These are phyloP conservation scores for Hirtodrosophila confusa DNA, from an alignment of 2,888 invertebrate species.

Conservation along the genomic window DNA sequence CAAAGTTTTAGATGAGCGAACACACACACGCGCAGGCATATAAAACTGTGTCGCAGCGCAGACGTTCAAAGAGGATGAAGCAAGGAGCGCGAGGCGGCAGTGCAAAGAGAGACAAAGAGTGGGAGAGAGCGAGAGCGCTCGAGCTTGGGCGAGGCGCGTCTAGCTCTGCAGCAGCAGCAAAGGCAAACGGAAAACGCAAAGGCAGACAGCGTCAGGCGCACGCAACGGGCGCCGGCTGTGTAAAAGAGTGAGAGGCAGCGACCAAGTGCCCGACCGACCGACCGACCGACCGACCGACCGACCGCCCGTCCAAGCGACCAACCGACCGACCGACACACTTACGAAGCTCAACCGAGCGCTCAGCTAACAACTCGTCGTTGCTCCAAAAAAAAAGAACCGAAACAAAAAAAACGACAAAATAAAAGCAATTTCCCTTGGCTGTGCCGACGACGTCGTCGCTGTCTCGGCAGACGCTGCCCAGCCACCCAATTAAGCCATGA, in stretches of 20 bases:
- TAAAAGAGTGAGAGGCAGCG: constrained; percentile 19
- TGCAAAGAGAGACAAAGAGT: neutral
- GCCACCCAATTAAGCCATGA: constrained; percentile 79
- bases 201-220: constrained; percentile 67
- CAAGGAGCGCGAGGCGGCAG: constrained; percentile 11
- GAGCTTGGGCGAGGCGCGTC: constrained; percentile 66
- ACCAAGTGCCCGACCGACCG: neutral
- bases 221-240: constrained; percentile 51
- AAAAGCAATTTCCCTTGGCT: constrained; percentile 72
- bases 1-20: constrained; percentile 55
- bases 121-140: constrained; percentile 17
- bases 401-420: constrained; percentile 15
- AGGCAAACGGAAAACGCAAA: constrained; percentile 15
- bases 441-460: constrained; percentile 38
- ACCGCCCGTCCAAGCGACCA: constrained; percentile 18
- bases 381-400: constrained; percentile 38
- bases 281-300: neutral
- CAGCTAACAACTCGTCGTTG: constrained; percentile 38
- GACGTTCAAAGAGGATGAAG: constrained; percentile 38
- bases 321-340: constrained; percentile 32
- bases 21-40: constrained; percentile 37
- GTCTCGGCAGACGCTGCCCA: constrained; percentile 76
- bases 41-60: constrained; percentile 72
- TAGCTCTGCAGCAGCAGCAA: constrained; percentile 38
- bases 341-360: constrained; percentile 53